Evolutionary conservation across 1,140 invertebrate genomes (phyloP).

Genomic region (Lucilia sericata): DNA sequence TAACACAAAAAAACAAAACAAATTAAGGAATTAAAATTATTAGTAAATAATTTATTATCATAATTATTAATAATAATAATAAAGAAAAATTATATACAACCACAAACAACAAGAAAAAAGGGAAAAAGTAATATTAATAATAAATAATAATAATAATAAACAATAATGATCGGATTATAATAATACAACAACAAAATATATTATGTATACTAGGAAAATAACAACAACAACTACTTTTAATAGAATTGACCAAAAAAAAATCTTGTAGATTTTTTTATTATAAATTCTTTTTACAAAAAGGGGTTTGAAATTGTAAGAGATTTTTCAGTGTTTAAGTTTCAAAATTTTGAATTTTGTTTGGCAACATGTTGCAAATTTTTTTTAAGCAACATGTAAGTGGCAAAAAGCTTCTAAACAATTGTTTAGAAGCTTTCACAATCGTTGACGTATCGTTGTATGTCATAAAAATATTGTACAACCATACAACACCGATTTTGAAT

Average conservation of each 20-base stretch:
- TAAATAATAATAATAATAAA: slow-evolving; percentile 27
- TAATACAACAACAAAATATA: background rate
- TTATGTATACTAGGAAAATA: slow-evolving; percentile 3
- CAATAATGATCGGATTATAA: slow-evolving; percentile 37
- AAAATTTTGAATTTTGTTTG: background rate
- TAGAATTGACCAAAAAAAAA: background rate
- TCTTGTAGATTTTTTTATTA: background rate
- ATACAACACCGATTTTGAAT: too few relatives aligned
- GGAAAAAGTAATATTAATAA: slow-evolving; percentile 6
- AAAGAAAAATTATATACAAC: slow-evolving; percentile 17
- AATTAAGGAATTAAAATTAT: slow-evolving; percentile 40
- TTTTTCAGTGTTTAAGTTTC: background rate
- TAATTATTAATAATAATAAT: slow-evolving; percentile 27
- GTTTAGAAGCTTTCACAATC: too few relatives aligned
- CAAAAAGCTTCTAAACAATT: too few relatives aligned
- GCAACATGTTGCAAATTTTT: background rate
- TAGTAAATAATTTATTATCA: slow-evolving; percentile 27
- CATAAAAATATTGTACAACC: too few relatives aligned
- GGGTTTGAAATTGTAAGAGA: background rate
- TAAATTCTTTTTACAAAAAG: background rate
- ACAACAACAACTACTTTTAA: slow-evolving; percentile 23
- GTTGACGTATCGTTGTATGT: too few relatives aligned
- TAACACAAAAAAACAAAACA: slow-evolving; percentile 36
- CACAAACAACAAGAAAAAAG: slow-evolving; percentile 35
- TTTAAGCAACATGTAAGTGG: too few relatives aligned